Evolutionary conservation across 2,113 vertebrate species (phyloP).

Genomic region (Chlorodrepanis virens): DNA sequence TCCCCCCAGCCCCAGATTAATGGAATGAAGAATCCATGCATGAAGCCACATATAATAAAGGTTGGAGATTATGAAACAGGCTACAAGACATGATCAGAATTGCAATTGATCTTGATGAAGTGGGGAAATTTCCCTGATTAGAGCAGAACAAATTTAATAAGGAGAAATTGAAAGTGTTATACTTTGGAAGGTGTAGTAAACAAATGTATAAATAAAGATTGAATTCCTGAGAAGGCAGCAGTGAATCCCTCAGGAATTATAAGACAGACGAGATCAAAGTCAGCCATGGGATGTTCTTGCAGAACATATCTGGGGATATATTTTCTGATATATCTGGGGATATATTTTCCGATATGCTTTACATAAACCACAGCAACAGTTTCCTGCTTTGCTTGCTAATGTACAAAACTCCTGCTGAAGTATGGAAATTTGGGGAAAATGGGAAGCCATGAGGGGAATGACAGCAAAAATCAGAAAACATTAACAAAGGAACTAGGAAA

Average conservation of each 20-base stretch:
- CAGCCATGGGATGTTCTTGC: not conserved
- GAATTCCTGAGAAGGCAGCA: not conserved
- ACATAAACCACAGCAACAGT: not conserved
- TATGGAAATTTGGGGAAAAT: not conserved
- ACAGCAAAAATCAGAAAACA: not conserved
- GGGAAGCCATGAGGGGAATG: not conserved
- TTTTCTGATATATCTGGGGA: not conserved
- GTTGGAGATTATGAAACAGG: not conserved
- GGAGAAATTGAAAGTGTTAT: not conserved
- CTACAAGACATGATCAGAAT: not conserved
- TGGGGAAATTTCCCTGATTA: conserved; percentile 11
- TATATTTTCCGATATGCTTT: not conserved
- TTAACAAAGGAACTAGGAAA: not conserved
- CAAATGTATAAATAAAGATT: not conserved
- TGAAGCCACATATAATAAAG: not conserved
- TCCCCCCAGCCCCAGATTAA: not conserved
- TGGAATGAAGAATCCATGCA: conserved; percentile 30
- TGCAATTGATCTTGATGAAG: conserved; percentile 7
- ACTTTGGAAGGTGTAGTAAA: not conserved
- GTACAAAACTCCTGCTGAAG: not conserved
- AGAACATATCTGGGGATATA: not conserved
- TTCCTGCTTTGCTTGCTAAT: not conserved
- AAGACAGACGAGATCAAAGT: not conserved
- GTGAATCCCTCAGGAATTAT: not conserved
- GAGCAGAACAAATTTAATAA: not conserved